Evolutionary conservation across 37 sponge, comb jelly and placozoan genomes (phyloP), one percentile per base, ranked within the genome.

Genomic region (Lycopodina hypogea): DNA sequence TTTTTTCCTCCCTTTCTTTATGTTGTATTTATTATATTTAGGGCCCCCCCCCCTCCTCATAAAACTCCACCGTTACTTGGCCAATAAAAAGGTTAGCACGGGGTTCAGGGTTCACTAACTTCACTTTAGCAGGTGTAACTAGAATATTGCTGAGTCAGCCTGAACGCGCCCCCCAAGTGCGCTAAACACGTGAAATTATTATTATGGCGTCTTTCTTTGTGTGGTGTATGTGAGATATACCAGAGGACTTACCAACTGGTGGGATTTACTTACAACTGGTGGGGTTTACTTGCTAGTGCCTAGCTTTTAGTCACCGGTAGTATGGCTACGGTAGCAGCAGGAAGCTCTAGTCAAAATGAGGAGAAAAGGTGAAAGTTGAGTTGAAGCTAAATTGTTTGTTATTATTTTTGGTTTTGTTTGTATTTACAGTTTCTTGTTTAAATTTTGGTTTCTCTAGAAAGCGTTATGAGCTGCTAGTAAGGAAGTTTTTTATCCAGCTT

Each of bases 401-500:
- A 60, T 23, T 23, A n/a, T n/a, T 17, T 60, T 7, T 60, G 7
- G 18, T 17, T 60, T 17, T 53, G 55, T 19, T 17, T 53, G 12
- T 17, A 53, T 53, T 28, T 59, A 3, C 60, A 59, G n/a, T 6
- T 6, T 59, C 12, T 6, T 58, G 9, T 3, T 18, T 26, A 58
- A 18, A 18, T 32, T 30, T 29, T 32, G 2, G 26, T 29, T 33
- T 65, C 2, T 65, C 66, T 65, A 65, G 66, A 65, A 65, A 56
- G 45, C 29, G 33, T 53, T 79, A 56, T 33, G 84, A 79, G 19
- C 56, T 56, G 37, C 67, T 76, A 21, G 48, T 56, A 23, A 72
- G 39, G 62, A 36, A 41, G 42, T 93, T 83, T 72, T 93, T 89
- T 69, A 42, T 78, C 6, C 92, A 90, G 76, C 70, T 94, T 28